phyloP scores from a whole-genome alignment of 2,113 vertebrate genomes.

The Oxygymnocypris stewartii region DNA sequence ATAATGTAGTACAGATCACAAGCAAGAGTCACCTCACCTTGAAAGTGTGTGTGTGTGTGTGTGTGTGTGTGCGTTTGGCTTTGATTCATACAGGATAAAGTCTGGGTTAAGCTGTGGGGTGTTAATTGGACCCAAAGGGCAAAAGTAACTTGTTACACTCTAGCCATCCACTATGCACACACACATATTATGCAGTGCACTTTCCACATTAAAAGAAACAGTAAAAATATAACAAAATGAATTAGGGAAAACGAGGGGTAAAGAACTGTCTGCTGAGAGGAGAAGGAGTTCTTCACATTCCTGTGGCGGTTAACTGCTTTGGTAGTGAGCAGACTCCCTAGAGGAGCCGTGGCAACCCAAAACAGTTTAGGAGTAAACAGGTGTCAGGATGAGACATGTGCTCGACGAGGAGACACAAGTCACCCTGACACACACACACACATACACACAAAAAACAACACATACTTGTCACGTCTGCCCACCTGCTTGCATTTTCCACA shows the following conservation, averaged over 20 bases:
- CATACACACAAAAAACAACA: conserved; percentile 27
- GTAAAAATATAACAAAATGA: background rate
- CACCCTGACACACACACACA: conserved; percentile 44
- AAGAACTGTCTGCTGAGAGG: background rate
- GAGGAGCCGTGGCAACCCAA: conserved; percentile 38
- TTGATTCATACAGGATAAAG: conserved; percentile 17
- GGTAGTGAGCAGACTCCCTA: conserved; percentile 2
- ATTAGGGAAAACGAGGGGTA: background rate
- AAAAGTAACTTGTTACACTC: conserved; percentile 12
- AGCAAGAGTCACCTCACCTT: conserved; percentile 7
- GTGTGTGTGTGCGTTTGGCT: background rate
- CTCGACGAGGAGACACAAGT: conserved; percentile 31
- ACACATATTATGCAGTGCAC: conserved; percentile 9
- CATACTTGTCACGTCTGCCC: conserved; percentile 36
- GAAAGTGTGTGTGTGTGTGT: conserved; percentile 1
- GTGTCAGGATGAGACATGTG: conserved; percentile 44
- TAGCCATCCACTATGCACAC: conserved; percentile 12
- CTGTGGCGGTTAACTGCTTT: conserved; percentile 1
- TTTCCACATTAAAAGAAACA: background rate
- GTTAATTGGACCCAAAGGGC: conserved; percentile 33
- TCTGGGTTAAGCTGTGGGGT: conserved; percentile 15
- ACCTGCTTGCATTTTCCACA: conserved; percentile 34
- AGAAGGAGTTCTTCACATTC: conserved; percentile 22
- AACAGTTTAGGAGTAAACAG: conserved; percentile 46
- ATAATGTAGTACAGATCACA: background rate